Evolutionary conservation across 2,888 invertebrate genomes (phyloP).

Genomic region (Polylopha cassiicola): DNA sequence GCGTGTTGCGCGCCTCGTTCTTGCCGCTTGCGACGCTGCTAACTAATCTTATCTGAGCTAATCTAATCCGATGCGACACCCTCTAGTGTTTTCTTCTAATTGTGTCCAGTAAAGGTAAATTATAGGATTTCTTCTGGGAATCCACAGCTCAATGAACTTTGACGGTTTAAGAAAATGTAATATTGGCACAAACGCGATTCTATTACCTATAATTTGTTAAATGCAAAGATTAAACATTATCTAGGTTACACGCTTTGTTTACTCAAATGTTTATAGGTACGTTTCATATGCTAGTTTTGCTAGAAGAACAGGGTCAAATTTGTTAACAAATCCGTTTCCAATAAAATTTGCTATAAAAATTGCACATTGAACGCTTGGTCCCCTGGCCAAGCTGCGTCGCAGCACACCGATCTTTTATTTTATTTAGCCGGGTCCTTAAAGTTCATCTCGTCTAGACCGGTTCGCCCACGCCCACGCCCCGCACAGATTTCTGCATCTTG

Average conservation of each 20-base stretch:
- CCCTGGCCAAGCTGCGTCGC: constrained; percentile 59
- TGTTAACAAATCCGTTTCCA: constrained; percentile 9
- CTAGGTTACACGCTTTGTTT: too few species aligned
- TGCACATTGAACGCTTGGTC: constrained; percentile 52
- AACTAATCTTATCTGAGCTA: constrained; percentile 72
- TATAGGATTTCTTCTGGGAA: constrained; percentile 65
- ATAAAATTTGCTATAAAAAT: constrained; percentile 32
- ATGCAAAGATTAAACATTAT: too few species aligned
- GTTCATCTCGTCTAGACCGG: constrained; percentile 76
- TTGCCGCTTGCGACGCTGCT: constrained; percentile 45
- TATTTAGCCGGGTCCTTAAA: constrained; percentile 69
- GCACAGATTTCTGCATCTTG: constrained; percentile 76
- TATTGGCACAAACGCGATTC: constrained; percentile 31
- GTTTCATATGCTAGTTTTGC: too few species aligned
- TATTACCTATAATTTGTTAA: too few species aligned
- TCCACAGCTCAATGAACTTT: constrained; percentile 45
- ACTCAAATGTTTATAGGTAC: too few species aligned
- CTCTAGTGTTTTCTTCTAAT: constrained; percentile 75
- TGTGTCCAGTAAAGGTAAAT: constrained; percentile 74
- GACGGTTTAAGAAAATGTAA: constrained; percentile 42
- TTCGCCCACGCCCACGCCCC: constrained; percentile 64
- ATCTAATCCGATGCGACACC: constrained; percentile 70
- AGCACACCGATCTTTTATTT: constrained; percentile 61
- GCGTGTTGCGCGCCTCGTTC: constrained; percentile 23
- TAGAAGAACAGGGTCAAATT: too few species aligned